phyloP scores from a whole-genome alignment of 2,797 vertebrate species.

The Hyperoplus lanceolatus region DNA sequence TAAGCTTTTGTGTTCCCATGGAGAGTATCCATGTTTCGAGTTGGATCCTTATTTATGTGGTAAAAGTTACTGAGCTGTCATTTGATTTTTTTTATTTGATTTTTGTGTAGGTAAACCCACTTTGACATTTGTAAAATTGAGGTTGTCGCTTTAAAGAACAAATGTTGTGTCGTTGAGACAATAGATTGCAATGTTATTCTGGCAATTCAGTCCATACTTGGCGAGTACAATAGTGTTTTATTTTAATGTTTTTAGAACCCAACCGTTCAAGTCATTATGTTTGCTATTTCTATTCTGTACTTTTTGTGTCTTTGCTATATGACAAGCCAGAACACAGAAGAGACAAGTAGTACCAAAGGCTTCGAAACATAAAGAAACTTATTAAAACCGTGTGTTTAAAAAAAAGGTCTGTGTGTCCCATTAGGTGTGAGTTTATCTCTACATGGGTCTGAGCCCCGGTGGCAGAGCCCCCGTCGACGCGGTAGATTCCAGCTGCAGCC shows the following conservation, averaged over 20 bases:
- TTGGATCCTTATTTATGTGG: constrained; percentile 29
- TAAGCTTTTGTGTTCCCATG: constrained; percentile 35
- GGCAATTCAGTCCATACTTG: constrained; percentile 2
- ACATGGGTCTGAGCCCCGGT: constrained; percentile 93
- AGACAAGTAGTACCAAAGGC: not conserved
- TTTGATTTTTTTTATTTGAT: constrained; percentile 1
- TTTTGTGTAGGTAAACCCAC: not conserved
- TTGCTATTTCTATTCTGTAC: not conserved
- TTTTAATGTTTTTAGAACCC: not conserved
- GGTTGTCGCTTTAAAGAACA: not conserved
- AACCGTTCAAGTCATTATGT: not conserved
- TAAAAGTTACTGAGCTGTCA: constrained; percentile 13
- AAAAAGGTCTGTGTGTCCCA: constrained; percentile 36
- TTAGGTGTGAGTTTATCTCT: constrained; percentile 93
- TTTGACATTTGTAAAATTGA: not conserved
- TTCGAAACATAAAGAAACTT: not conserved
- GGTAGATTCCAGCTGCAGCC: constrained; percentile 81
- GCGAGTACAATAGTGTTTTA: not conserved
- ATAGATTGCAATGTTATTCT: not conserved
- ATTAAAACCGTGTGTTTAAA: no score
- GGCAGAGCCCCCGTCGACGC: constrained; percentile 86
- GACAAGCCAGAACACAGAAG: not conserved
- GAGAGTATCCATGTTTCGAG: constrained; percentile 26
- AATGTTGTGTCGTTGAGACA: not conserved
- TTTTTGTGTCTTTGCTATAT: not conserved